Evolutionary conservation across 2,888 invertebrate genomes (phyloP).

Genomic region (Yponomeuta evonymella): DNA sequence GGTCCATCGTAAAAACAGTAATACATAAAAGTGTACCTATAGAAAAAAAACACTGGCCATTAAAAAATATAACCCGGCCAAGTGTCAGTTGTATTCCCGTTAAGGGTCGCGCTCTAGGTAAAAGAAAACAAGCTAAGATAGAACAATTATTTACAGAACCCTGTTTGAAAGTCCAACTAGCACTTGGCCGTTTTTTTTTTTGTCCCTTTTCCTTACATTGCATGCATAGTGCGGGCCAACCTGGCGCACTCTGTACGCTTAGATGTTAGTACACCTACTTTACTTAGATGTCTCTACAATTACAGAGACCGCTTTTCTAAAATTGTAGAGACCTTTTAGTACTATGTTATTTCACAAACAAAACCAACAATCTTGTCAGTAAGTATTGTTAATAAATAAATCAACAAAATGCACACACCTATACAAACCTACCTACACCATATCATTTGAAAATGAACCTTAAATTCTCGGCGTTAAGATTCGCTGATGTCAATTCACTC

Average conservation of each 20-base stretch:
- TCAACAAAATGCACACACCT: not conserved
- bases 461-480: not conserved
- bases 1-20: no score
- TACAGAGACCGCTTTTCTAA: not conserved
- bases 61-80: no score
- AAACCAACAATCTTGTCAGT: not conserved
- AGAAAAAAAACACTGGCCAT: no score
- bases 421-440: not conserved
- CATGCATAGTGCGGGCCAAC: not conserved
- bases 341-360: not conserved
- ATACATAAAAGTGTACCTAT: no score
- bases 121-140: no score
- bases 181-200: no score
- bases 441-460: not conserved
- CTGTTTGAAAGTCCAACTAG: no score
- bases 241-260: not conserved
- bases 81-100: no score
- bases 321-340: not conserved
- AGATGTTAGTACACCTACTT: not conserved
- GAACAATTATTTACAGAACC: no score
- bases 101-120: no score
- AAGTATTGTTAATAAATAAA: not conserved
- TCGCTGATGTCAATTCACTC: not conserved
- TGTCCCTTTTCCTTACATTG: no score
- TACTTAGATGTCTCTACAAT: not conserved